Conservation (phyloP, 2,113 vertebrate genomes). For the Calyptommatus sinebrachiatus region DNA sequence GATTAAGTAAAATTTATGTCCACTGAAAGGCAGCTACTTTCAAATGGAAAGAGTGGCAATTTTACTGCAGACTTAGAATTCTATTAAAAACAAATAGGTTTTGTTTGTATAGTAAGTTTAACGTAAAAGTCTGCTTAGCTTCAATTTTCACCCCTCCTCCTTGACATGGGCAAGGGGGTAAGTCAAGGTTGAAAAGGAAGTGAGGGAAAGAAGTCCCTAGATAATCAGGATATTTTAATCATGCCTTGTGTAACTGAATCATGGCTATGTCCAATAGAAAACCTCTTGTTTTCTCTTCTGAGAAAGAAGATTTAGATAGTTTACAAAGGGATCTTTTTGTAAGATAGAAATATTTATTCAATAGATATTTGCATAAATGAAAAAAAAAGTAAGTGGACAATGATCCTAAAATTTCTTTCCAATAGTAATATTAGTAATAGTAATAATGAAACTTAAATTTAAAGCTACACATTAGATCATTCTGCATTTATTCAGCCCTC, state of each 20-base stretch:
- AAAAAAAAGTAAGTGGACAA: not conserved
- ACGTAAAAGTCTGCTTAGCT: not conserved
- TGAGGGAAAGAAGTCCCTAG: not conserved
- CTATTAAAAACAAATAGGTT: conserved; percentile 2
- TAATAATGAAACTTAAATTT: not conserved
- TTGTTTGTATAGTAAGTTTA: not conserved
- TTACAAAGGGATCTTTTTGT: not conserved
- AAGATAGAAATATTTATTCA: too few relatives aligned
- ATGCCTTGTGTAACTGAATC: not conserved
- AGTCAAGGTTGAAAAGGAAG: not conserved
- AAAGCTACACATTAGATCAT: not conserved
- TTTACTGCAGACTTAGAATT: not conserved
- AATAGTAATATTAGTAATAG: not conserved
- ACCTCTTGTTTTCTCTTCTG: not conserved
- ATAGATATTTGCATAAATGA: too few relatives aligned
- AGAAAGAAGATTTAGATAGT: not conserved
- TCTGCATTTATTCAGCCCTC: not conserved
- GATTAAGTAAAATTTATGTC: not conserved
- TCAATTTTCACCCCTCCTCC: not conserved
- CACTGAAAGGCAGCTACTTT: conserved; percentile 18
- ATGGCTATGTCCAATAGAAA: not conserved
- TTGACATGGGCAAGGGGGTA: not conserved
- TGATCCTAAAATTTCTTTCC: not conserved
- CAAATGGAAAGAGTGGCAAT: not conserved
- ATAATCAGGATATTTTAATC: not conserved